Evolutionary conservation across 2,113 vertebrate species (phyloP), one percentile per base, ranked within the genome.

Genomic region (Cyphomyrus discorhynchus): DNA sequence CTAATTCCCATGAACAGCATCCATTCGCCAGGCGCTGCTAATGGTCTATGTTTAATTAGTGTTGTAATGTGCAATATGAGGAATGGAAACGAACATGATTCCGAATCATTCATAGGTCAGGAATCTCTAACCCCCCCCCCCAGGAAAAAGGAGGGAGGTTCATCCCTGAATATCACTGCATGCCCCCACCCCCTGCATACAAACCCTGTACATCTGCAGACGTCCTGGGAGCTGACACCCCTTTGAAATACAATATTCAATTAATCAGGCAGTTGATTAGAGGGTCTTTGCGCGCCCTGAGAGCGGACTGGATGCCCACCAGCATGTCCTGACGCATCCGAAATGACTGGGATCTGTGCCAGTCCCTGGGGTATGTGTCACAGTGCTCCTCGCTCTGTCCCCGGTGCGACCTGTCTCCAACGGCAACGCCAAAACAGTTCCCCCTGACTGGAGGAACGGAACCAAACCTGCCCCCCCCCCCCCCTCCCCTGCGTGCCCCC

Each of bases 241-340:
- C 11, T 49, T 88, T 89, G 93, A 94, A 94, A 95, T 89, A 39
- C 4, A 92, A 96, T 92, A 93, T 42, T 91, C 89, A 93, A 96
- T 95, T 94, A 94, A 95, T 96, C 95, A 94, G 50, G 42, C 42
- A 27, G 94, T 95, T 93, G 93, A 93, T 93, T 91, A 93, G 90
- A 91, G 90, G 74, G 90, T 92, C 90, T 88, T 90, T 93, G 82
- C 74, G 6, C 74, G 94, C 94, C 93, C 92, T 93, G 93, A 92
- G 80, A 92, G 74, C 90, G 66, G 88, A 91, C 93, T 91, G 89
- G 87, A 94, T 93, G 92, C 93, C 92, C 1, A 0, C 85, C 93
- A 93, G 92, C 94, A 92, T 92, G 95, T 94, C 91, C 82, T 92
- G 88, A 94, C 94, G 89, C 53, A 93, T 91, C 87, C 92, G 93